Evolutionary conservation across 64 coral and sea anemone genomes (phyloP).

Genomic region (Anthopleura sola): DNA sequence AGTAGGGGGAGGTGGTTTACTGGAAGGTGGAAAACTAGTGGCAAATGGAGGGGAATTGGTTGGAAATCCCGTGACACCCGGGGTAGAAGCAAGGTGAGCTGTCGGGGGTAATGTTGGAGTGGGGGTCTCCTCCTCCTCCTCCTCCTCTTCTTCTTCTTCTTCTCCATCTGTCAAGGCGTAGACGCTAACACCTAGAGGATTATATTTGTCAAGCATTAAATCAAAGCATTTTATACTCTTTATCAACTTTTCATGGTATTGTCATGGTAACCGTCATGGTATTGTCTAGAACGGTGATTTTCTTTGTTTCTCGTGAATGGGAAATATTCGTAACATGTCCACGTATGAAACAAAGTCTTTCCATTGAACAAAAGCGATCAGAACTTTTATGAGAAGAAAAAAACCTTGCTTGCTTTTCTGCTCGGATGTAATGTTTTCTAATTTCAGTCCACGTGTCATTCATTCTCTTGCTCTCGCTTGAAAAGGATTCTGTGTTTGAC

Average conservation of each 20-base stretch:
- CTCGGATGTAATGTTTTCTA: too few relatives aligned
- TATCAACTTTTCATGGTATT: neutral
- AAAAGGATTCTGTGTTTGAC: too few relatives aligned
- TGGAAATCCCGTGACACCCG: neutral
- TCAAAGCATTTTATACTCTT: neutral
- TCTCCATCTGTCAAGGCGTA: slow-evolving; percentile 37
- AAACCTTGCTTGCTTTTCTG: too few relatives aligned
- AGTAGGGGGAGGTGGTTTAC: neutral
- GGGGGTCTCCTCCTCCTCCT: slow-evolving; percentile 12
- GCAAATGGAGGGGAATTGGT: slow-evolving; percentile 33
- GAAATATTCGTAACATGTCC: too few relatives aligned
- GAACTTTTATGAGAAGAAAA: too few relatives aligned
- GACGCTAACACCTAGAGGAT: slow-evolving; percentile 41
- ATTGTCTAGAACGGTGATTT: too few relatives aligned
- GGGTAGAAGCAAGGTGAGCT: neutral
- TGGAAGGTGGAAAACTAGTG: neutral
- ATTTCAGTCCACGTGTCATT: too few relatives aligned
- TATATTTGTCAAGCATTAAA: slow-evolving; percentile 1
- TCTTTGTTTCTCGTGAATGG: too few relatives aligned
- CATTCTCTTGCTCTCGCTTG: too few relatives aligned
- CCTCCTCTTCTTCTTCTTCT: slow-evolving; percentile 49
- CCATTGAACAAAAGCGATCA: too few relatives aligned
- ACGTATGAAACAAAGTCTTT: too few relatives aligned
- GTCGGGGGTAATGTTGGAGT: neutral
- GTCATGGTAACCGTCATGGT: too few relatives aligned